Evolutionary conservation across 2,797 vertebrate species (phyloP).

Genomic region (Pampus argenteus): DNA sequence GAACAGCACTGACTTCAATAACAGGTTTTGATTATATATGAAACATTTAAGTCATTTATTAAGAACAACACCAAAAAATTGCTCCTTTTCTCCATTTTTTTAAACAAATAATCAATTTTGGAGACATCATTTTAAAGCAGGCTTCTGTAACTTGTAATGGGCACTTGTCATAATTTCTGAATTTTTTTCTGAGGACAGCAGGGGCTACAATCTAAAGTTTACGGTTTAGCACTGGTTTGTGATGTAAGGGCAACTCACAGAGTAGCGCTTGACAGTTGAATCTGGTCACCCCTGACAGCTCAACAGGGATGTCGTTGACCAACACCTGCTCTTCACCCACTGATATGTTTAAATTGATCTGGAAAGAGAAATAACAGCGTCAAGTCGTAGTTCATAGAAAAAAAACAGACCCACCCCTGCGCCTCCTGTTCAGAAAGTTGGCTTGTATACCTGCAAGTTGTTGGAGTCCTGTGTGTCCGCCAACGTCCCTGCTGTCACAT

Average conservation of each 20-base stretch:
- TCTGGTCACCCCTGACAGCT: slow-evolving; percentile 89
- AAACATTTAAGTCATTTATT: not conserved
- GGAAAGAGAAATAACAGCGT: slow-evolving; percentile 7
- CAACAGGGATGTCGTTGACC: slow-evolving; percentile 92
- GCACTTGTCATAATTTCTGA: not conserved
- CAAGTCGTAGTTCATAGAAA: not conserved
- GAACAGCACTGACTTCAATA: not conserved
- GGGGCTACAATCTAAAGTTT: not conserved
- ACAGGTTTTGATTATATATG: not conserved
- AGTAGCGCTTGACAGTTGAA: slow-evolving; percentile 90
- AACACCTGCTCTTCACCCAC: slow-evolving; percentile 87
- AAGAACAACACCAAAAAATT: not conserved
- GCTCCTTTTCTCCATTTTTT: not conserved
- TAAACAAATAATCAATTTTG: not conserved
- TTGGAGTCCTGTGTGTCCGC: slow-evolving; percentile 80
- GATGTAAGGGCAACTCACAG: slow-evolving; percentile 83
- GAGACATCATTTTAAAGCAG: not conserved
- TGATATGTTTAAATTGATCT: slow-evolving; percentile 84
- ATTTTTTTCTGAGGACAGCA: no score
- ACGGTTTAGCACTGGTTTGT: not conserved
- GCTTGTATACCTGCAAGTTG: slow-evolving; percentile 79
- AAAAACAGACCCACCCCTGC: not conserved
- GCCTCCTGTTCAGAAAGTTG: no score
- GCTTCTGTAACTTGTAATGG: not conserved
- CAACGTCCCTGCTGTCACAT: slow-evolving; percentile 83